Conservation (phyloP, 1,140 invertebrate species). For the Stenopsyche tienmushanensis region DNA sequence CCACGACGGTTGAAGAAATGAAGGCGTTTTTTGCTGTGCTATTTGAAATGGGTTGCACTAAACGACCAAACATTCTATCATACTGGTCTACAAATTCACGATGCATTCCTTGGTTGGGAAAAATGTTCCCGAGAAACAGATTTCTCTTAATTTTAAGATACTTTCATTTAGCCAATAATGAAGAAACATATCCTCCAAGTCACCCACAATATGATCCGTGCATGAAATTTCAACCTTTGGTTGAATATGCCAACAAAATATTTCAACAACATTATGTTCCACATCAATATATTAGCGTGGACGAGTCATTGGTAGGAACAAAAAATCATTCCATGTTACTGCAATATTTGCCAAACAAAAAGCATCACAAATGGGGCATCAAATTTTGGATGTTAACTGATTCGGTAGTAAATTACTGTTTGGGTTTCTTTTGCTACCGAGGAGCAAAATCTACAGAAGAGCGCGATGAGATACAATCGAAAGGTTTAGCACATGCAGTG, state of each 20-base stretch:
- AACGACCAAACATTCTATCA: slow-evolving; percentile 39
- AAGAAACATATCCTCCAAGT: slow-evolving; percentile 32
- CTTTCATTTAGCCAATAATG: slow-evolving; percentile 35
- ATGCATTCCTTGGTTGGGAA: slow-evolving; percentile 43
- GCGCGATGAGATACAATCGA: slow-evolving; percentile 37
- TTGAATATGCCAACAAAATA: slow-evolving; percentile 42
- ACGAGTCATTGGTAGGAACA: slow-evolving; percentile 42
- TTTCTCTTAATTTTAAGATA: slow-evolving; percentile 42
- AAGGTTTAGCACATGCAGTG: slow-evolving; percentile 40
- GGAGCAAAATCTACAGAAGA: slow-evolving; percentile 35
- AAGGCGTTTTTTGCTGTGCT: slow-evolving; percentile 40
- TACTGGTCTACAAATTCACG: slow-evolving; percentile 40
- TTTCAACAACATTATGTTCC: slow-evolving; percentile 42
- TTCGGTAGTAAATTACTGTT: slow-evolving; percentile 41
- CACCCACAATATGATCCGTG: slow-evolving; percentile 42
- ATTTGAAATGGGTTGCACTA: slow-evolving; percentile 42
- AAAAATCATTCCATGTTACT: slow-evolving; percentile 34
- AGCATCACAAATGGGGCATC: slow-evolving; percentile 34
- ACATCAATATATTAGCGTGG: slow-evolving; percentile 40
- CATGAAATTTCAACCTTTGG: slow-evolving; percentile 40
- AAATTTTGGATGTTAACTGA: slow-evolving; percentile 44
- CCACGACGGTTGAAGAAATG: slow-evolving; percentile 35
- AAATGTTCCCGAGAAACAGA: slow-evolving; percentile 43
- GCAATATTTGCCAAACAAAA: slow-evolving; percentile 44
- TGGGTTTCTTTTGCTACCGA: slow-evolving; percentile 40